A percentile compares a stretch with the other conserved stretches of the same genome.
Conservation (phyloP, 2,113 vertebrate species). For the Ia io region DNA sequence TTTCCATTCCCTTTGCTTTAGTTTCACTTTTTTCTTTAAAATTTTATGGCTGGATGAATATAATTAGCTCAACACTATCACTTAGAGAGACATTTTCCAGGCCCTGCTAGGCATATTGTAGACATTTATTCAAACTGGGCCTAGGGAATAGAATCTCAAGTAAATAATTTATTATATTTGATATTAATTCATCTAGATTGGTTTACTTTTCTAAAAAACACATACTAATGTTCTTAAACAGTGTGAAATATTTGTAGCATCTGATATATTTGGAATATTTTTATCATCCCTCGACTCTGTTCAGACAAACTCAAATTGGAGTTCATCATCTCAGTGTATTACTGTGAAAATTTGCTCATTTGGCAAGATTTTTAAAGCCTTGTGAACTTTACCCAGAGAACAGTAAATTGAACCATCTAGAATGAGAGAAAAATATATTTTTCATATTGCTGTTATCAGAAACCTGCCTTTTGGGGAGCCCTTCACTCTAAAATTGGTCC, state of each 20-base stretch:
- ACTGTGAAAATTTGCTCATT: constrained; percentile 43
- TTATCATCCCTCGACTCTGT: constrained; percentile 13
- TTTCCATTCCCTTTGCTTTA: constrained; percentile 48
- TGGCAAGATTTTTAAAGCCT: not conserved
- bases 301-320: constrained; percentile 7
- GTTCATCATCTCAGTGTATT: not conserved
- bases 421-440: constrained; percentile 1
- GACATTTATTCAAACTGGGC: constrained; percentile 41
- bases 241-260: constrained; percentile 46
- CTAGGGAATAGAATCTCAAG: constrained; percentile 3
- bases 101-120: not conserved
- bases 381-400: not conserved
- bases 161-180: constrained; percentile 57
- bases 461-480: not conserved
- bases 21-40: constrained; percentile 43
- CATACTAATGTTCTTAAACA: not conserved
- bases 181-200: constrained; percentile 51
- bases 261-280: not conserved
- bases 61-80: constrained; percentile 62
- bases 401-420: constrained; percentile 17
- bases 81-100: constrained; percentile 49
- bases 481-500: not conserved
- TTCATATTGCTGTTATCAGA: constrained; percentile 36
- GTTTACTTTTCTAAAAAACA: constrained; percentile 39
- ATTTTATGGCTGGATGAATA: constrained; percentile 55